Conservation (phyloP, 2,888 invertebrate species). For the Lasioglossum pauxillum region DNA sequence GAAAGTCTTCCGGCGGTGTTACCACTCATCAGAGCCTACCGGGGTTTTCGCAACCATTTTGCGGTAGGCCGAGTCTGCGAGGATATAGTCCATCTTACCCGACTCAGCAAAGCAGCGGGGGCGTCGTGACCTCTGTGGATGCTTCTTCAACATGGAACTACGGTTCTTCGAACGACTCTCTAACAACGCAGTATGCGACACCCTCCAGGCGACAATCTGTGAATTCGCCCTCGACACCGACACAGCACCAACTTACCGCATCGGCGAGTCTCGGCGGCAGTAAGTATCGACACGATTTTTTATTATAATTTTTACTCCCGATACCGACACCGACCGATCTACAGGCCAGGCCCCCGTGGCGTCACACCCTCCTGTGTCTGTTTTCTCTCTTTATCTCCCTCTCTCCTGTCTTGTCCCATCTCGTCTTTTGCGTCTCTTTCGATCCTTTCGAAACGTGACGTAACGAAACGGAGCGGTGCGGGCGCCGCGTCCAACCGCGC, state of each 20-base stretch:
- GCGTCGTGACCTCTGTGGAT: constrained; percentile 50
- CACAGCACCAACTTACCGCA: constrained; percentile 86
- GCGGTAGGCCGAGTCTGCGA: constrained; percentile 76
- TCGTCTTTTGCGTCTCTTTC: background rate
- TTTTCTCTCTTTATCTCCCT: background rate
- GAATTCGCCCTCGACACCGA: constrained; percentile 62
- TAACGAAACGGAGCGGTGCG: background rate
- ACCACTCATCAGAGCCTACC: constrained; percentile 85
- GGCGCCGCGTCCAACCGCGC: background rate
- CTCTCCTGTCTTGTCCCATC: background rate
- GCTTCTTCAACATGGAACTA: constrained; percentile 72
- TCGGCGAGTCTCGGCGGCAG: constrained; percentile 90
- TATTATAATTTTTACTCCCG: background rate
- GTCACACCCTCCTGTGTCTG: background rate
- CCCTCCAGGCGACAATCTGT: constrained; percentile 65
- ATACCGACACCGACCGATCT: background rate
- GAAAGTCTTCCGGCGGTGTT: constrained; percentile 79
- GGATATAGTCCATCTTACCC: constrained; percentile 79
- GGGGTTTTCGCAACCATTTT: constrained; percentile 86
- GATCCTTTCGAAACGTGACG: background rate
- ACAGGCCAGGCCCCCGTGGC: background rate
- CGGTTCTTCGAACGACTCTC: constrained; percentile 63
- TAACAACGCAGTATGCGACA: constrained; percentile 70
- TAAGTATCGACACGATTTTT: constrained; percentile 85
- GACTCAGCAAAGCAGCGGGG: constrained; percentile 69